Evolutionary conservation across 2,888 invertebrate genomes (phyloP), one percentile per base, ranked within the genome.

Genomic region (Heliconius charithonia): DNA sequence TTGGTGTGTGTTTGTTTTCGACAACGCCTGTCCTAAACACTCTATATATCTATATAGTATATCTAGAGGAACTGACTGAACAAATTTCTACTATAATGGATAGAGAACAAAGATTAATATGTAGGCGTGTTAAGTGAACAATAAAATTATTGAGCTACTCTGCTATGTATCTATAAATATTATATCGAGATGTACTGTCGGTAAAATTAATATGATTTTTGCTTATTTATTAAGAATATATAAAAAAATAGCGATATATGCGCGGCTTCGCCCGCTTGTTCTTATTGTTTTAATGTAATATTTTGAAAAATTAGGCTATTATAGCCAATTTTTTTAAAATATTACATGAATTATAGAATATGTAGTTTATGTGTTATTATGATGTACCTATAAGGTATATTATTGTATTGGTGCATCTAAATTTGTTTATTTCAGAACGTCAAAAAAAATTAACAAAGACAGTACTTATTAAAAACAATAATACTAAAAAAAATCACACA

Each of bases 101-200:
- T 76, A 81, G 78, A 83, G 84, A 84, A 85, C 85, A 85, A 85
- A 85, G 85, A 82, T 82, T 79, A 84, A 82, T 80, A 81, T 83
- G 87, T 87, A 86, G 87, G 87, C 85, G 86, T 82, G 77, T 83
- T 85, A 84, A 86, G 83, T 86, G 86, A 81, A 86, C 89, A 89
- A 89, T 90, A 89, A 90, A 89, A 89, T 89, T 88, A 90, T 90
- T 87, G 87, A 85, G 85, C 86, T 85, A 51, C 10, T 59, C 86
- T 77, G 19, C n/a, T 59, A 86, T 78, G 77, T 83, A 83, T 80
- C 83, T 80, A 84, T 84, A 85, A 79, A 81, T 78, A 78, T 76
- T 85, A 83, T 82, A 85, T 83, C 75, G 67, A 75, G 82, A 80
- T 56, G 83, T 82, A 22, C 63, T 72, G 80, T n/a, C 82, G 65